Percentiles rank a stretch among this genome's conserved stretches.
These are phyloP conservation scores for Heliconius congener DNA, from an alignment of 1,140 invertebrate genomes.

Conservation along the genomic window DNA sequence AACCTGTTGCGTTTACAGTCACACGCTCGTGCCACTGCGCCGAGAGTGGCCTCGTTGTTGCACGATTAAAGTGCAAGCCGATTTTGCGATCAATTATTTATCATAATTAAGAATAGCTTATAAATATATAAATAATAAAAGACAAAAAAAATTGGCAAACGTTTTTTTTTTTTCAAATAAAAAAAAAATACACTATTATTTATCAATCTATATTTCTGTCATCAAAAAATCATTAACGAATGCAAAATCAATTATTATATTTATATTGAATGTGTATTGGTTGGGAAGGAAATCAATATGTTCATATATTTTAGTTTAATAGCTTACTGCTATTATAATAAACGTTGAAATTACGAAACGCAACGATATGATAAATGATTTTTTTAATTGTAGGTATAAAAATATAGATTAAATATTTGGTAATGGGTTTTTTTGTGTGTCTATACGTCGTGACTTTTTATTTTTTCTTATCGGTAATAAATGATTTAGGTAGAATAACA, in stretches of 20 bases:
- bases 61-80: too few species aligned
- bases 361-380: background rate
- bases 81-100: too few species aligned
- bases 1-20: too few species aligned
- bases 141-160: background rate
- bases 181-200: background rate
- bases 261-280: background rate
- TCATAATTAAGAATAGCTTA: too few species aligned
- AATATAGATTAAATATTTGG: background rate
- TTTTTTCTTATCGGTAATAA: background rate
- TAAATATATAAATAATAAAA: background rate
- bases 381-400: background rate
- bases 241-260: background rate
- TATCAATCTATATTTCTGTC: background rate
- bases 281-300: background rate
- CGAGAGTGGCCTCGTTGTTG: background rate
- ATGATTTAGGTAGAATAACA: background rate
- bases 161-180: background rate
- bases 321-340: slow-evolving; percentile 7
- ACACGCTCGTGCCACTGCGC: too few species aligned
- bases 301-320: background rate
- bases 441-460: background rate
- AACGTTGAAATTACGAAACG: background rate
- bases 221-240: slow-evolving; percentile 7
- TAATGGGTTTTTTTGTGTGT: background rate